Conservation (phyloP, 2,113 vertebrate species). For the Varanus komodoensis region DNA sequence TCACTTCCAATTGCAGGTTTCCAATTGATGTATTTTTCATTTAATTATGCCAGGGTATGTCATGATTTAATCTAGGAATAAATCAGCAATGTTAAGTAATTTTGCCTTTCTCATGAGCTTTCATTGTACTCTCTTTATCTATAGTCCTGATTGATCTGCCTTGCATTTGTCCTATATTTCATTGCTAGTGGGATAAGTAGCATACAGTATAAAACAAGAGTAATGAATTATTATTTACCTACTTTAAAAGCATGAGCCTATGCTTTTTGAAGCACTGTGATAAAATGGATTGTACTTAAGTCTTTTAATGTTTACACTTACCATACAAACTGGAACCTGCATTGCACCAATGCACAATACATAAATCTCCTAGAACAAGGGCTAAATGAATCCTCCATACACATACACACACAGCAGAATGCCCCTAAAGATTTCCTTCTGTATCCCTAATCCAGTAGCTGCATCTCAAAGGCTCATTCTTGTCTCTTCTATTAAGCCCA, state of each 20-base stretch:
- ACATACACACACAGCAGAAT: too few species aligned
- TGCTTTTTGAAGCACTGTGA: not conserved
- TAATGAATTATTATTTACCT: not conserved
- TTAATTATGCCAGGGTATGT: slow-evolving; percentile 2
- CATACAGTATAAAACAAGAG: not conserved
- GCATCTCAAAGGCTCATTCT: too few species aligned
- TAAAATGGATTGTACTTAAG: too few species aligned
- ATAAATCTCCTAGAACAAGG: too few species aligned
- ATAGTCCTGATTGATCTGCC: not conserved
- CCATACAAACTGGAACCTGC: not conserved
- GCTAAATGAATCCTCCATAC: too few species aligned
- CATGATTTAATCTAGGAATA: not conserved
- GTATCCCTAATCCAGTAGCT: too few species aligned
- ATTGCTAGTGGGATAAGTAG: not conserved
- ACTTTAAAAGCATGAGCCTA: not conserved
- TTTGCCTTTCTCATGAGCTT: not conserved
- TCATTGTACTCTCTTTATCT: not conserved
- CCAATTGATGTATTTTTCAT: slow-evolving; percentile 20
- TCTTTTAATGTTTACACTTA: not conserved
- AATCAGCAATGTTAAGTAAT: not conserved
- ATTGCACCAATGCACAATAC: not conserved
- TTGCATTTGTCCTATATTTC: not conserved
- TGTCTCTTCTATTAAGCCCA: too few species aligned
- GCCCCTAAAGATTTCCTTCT: too few species aligned
- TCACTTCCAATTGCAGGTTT: slow-evolving; percentile 21